Conservation (phyloP, 2,888 invertebrate genomes). For the Cryptocephalus moraei region DNA sequence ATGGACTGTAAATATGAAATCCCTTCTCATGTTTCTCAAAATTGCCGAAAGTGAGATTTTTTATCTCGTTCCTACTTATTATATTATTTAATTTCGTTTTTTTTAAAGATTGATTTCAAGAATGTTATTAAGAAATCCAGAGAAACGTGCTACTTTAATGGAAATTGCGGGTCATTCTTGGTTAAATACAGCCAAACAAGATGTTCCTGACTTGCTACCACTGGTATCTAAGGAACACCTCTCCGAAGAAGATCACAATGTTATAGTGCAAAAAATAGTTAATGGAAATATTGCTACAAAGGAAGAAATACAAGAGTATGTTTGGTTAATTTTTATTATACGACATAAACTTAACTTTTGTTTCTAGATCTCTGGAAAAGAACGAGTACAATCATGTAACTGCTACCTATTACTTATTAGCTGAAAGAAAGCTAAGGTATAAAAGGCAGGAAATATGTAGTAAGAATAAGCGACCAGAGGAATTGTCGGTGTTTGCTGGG, state of each 20-base stretch:
- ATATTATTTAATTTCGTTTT: background rate
- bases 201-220: slow-evolving; percentile 55
- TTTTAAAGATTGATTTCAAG: slow-evolving; percentile 67
- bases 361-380: slow-evolving; percentile 70
- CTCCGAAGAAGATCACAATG: slow-evolving; percentile 81
- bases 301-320: slow-evolving; percentile 85
- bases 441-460: slow-evolving; percentile 56
- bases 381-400: slow-evolving; percentile 98
- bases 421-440: slow-evolving; percentile 80
- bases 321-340: slow-evolving; percentile 11
- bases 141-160: slow-evolving; percentile 75
- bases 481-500: slow-evolving; percentile 33
- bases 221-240: slow-evolving; percentile 83
- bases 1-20: slow-evolving; percentile 98
- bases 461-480: slow-evolving; percentile 35
- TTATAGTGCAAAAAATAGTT: slow-evolving; percentile 92
- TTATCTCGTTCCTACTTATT: background rate
- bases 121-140: slow-evolving; percentile 92
- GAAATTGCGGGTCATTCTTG: slow-evolving; percentile 84
- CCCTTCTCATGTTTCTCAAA: slow-evolving; percentile 75
- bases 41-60: slow-evolving; percentile 62
- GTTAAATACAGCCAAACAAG: slow-evolving; percentile 51
- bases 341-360: background rate
- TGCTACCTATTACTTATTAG: slow-evolving; percentile 93
- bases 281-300: slow-evolving; percentile 90